Evolutionary conservation across 1,140 invertebrate species (phyloP).

Genomic region (Nilaparvata lugens): DNA sequence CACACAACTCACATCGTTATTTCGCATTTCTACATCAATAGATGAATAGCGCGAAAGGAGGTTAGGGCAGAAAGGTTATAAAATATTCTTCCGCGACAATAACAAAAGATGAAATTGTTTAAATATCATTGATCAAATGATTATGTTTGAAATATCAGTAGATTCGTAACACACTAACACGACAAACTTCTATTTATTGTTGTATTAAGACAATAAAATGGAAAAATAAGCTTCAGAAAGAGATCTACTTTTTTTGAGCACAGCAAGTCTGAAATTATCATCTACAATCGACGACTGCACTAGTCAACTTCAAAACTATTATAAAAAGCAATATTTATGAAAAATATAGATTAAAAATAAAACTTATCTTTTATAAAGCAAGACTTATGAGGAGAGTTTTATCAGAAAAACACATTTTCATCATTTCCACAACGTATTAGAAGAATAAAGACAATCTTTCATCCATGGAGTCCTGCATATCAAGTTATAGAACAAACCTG

Average conservation of each 20-base stretch:
- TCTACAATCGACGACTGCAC: constrained; percentile 11
- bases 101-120: constrained; percentile 19
- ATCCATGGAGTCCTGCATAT: too few relatives aligned
- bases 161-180: too few relatives aligned
- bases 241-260: background rate
- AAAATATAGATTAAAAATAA: too few relatives aligned
- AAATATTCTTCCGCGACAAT: constrained; percentile 27
- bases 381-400: too few relatives aligned
- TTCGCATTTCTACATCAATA: constrained; percentile 29
- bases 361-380: too few relatives aligned
- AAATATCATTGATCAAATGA: background rate
- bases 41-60: constrained; percentile 29
- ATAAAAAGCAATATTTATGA: background rate
- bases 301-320: constrained; percentile 4
- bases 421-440: too few relatives aligned
- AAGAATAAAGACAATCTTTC: too few relatives aligned
- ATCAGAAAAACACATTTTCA: too few relatives aligned
- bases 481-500: too few relatives aligned
- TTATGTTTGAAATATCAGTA: too few relatives aligned
- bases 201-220: background rate
- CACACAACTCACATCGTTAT: constrained; percentile 26
- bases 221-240: background rate
- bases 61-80: constrained; percentile 30
- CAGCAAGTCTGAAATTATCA: constrained; percentile 11
- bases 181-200: background rate